Evolutionary conservation across 2,888 invertebrate genomes (phyloP), one percentile per base, ranked within the genome.

Genomic region (Meteorus colon): DNA sequence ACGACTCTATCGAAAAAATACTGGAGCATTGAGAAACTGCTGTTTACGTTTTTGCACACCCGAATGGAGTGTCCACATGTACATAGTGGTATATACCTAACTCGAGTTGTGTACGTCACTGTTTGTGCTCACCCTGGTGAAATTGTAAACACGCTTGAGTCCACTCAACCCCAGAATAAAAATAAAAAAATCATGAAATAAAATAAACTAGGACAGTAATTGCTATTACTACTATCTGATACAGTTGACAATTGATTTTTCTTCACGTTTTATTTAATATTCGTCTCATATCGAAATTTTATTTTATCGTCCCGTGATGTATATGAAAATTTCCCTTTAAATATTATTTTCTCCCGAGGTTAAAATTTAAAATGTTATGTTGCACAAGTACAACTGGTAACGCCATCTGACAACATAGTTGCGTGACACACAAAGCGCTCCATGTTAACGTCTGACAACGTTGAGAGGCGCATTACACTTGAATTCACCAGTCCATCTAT

Each of bases 401-500:
- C 66, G 66, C 66, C 66, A 66, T 66, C 66, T 66, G 14, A 41
- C 66, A 45, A 55, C n/a, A 55, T 19, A 6, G 19, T 24, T n/a
- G 19, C 8, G 55, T 55, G 55, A 24, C 19, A 24, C 24, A 55
- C 19, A 19, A n/a, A 19, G 24, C 55, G 19, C 55, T 19, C 24
- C 1, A 55, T 19, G 55, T 55, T 45, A 3, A 24, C 10, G 19
- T 45, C 19, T 66, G 37, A 41, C 41, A 66, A 66, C 45, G 24
- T 19, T 14, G 66, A 41, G 41, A 34, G 66, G 66, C 66, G 45
- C 45, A 14, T 66, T 45, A 41, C 66, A 66, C 66, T 41, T 27
- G 24, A 66, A 66, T 66, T 14, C 2, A 27, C 24, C 37, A 19
- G 37, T 19, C 41, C 14, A 14, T 41, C 24, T 16, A 24, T 8